Percentiles rank a stretch among this genome's conserved stretches.
These are phyloP conservation scores for Drosophila colorata DNA, from an alignment of 2,888 invertebrate genomes.

Conservation along the genomic window DNA sequence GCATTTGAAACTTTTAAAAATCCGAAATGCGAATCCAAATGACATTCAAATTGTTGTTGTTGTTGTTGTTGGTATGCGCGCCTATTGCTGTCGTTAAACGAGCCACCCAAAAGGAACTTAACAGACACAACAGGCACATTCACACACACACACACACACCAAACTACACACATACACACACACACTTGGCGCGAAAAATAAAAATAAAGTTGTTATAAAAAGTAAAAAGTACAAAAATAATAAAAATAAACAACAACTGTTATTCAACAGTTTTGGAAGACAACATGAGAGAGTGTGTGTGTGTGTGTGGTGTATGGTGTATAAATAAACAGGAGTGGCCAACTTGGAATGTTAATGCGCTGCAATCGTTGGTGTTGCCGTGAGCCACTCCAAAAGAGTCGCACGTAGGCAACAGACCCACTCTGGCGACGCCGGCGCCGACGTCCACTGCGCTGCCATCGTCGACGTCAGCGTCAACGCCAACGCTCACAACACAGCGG, in stretches of 20 bases:
- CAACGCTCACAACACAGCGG: constrained; percentile 5
- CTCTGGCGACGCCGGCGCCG: constrained; percentile 9
- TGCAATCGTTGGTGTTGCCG: constrained; percentile 72
- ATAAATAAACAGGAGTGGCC: constrained; percentile 79
- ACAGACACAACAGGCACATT: constrained; percentile 23
- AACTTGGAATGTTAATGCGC: constrained; percentile 79
- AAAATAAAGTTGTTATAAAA: constrained; percentile 62
- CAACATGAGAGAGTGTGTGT: constrained; percentile 28
- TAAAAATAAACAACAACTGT: constrained; percentile 71
- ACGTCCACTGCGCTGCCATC: constrained; percentile 1
- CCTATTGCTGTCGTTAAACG: constrained; percentile 43
- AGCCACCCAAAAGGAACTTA: constrained; percentile 48
- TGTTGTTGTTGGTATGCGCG: constrained; percentile 40
- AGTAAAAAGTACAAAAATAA: constrained; percentile 40
- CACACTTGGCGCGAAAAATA: constrained; percentile 18
- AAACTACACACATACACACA: not conserved
- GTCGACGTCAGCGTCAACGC: constrained; percentile 6
- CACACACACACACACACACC: constrained; percentile 10
- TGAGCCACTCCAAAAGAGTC: constrained; percentile 58
- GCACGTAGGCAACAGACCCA: constrained; percentile 61
- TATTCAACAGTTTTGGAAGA: constrained; percentile 66
- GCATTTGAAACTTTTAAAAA: constrained; percentile 1
- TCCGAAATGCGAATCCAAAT: constrained; percentile 33
- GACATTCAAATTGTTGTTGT: constrained; percentile 45
- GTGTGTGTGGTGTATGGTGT: constrained; percentile 36